These are phyloP conservation scores for Odontamblyopus rebecca DNA, from an alignment of 2,797 vertebrate species.

Conservation along the genomic window DNA sequence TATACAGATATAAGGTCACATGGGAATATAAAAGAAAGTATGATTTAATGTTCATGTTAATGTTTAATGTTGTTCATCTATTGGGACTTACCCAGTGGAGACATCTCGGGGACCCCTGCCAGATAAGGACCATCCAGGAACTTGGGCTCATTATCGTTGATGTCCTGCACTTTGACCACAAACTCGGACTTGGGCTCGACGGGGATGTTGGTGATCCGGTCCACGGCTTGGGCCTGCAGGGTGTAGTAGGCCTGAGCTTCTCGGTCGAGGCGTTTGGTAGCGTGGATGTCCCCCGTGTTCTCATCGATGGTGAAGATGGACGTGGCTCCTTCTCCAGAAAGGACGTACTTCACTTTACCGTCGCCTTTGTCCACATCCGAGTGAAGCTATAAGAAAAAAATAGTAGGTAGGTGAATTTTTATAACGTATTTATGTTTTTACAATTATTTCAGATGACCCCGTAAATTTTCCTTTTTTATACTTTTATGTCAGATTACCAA, in stretches of 20 bases:
- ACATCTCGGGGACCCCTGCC: conserved; percentile 94
- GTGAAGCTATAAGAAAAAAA: conserved; percentile 84
- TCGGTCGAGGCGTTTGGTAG: conserved; percentile 92
- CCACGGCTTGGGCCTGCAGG: conserved; percentile 89
- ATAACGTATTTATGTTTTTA: not conserved
- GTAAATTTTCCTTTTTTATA: too few species aligned
- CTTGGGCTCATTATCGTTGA: conserved; percentile 96
- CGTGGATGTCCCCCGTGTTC: conserved; percentile 96
- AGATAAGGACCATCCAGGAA: conserved; percentile 94
- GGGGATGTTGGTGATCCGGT: conserved; percentile 85
- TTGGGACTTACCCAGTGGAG: conserved; percentile 85
- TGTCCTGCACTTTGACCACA: conserved; percentile 97
- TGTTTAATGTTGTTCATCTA: not conserved
- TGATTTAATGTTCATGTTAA: too few species aligned
- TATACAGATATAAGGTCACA: too few species aligned
- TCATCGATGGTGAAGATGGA: conserved; percentile 99
- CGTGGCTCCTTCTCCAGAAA: conserved; percentile 91
- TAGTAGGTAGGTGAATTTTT: not conserved
- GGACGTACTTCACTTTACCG: conserved; percentile 94
- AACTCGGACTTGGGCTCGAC: conserved; percentile 93
- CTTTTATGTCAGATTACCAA: too few species aligned
- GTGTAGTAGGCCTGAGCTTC: conserved; percentile 97
- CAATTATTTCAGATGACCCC: too few species aligned
- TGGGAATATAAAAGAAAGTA: too few species aligned
- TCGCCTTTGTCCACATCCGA: conserved; percentile 97